Conservation (phyloP, 2,113 vertebrate species). For the Muntiacus reevesi region DNA sequence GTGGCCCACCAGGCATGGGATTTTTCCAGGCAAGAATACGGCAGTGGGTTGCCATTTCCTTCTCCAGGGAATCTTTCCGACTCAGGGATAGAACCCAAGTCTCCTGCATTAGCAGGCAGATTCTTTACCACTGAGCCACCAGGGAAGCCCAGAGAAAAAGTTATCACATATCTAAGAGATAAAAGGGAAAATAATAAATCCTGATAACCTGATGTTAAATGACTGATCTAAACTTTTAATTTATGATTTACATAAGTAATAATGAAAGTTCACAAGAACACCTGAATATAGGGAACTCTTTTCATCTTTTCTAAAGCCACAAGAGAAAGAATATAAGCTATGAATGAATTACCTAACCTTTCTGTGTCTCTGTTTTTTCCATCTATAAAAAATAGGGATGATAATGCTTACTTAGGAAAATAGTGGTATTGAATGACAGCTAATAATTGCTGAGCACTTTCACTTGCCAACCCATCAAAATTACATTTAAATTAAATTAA, state of each 20-base stretch:
- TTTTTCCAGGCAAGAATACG: background rate
- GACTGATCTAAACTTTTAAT: background rate
- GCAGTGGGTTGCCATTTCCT: background rate
- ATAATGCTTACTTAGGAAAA: background rate
- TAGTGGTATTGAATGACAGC: background rate
- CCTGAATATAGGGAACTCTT: background rate
- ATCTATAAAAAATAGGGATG: background rate
- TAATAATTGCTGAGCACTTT: background rate
- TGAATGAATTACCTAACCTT: background rate
- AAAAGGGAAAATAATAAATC: background rate
- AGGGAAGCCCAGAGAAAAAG: background rate
- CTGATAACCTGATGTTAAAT: background rate
- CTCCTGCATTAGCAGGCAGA: background rate
- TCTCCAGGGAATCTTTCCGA: background rate
- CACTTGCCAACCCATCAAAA: background rate
- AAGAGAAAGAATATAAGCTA: background rate
- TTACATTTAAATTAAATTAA: background rate
- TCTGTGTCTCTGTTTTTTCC: background rate
- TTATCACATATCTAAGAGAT: background rate
- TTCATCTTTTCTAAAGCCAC: background rate
- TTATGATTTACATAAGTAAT: background rate
- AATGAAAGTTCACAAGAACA: background rate
- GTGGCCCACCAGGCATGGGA: background rate
- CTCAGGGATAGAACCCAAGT: background rate
- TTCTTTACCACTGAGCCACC: background rate